Evolutionary conservation across 2,888 invertebrate species (phyloP).

Genomic region (Microctonus hyperodae): DNA sequence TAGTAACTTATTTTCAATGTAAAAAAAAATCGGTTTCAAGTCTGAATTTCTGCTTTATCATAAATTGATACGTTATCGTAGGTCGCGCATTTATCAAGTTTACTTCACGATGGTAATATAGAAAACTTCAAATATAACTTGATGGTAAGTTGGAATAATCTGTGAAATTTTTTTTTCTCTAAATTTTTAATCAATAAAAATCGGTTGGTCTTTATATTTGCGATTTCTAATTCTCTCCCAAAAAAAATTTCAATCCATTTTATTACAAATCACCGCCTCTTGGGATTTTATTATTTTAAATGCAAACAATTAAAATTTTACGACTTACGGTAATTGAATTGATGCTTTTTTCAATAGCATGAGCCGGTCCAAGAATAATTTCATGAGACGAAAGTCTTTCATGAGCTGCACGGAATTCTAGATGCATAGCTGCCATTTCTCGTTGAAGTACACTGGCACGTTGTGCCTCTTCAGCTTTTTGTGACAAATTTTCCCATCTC

Average conservation of each 20-base stretch:
- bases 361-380: slow-evolving; percentile 55
- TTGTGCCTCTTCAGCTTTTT: slow-evolving; percentile 60
- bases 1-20: too few species aligned
- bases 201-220: too few species aligned
- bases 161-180: background rate
- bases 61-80: background rate
- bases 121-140: background rate
- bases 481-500: slow-evolving; percentile 64
- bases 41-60: background rate
- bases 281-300: too few species aligned
- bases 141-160: too few species aligned
- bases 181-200: too few species aligned
- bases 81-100: background rate
- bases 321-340: slow-evolving; percentile 62
- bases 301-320: too few species aligned
- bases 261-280: too few species aligned
- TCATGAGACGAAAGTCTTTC: slow-evolving; percentile 55
- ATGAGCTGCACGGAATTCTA: slow-evolving; percentile 56
- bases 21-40: too few species aligned
- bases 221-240: too few species aligned
- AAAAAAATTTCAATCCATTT: too few species aligned
- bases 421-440: slow-evolving; percentile 58
- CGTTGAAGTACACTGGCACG: slow-evolving; percentile 59
- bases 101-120: background rate
- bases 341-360: slow-evolving; percentile 62